phyloP scores from a whole-genome alignment of 2,888 invertebrate species.

The Plusia festucae region DNA sequence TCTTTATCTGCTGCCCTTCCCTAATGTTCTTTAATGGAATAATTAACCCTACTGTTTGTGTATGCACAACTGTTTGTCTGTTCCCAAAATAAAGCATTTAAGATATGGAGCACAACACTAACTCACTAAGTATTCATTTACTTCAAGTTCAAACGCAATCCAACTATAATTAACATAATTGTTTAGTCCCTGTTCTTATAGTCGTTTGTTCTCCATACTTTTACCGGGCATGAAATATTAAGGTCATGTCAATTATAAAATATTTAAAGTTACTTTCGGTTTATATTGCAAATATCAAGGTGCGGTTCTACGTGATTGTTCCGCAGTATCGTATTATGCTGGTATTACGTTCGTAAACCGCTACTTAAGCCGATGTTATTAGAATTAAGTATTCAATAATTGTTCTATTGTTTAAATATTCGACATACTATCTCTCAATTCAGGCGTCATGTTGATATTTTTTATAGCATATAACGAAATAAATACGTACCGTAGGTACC shows the following conservation, averaged over 20 bases:
- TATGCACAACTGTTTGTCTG: slow-evolving; percentile 13
- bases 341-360: slow-evolving; percentile 18
- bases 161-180: slow-evolving; percentile 50
- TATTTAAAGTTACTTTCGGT: slow-evolving; percentile 47
- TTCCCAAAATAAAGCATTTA: slow-evolving; percentile 53
- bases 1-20: slow-evolving; percentile 25
- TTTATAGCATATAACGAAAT: too few relatives aligned
- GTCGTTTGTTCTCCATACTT: slow-evolving; percentile 49
- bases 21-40: slow-evolving; percentile 34
- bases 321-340: slow-evolving; percentile 27
- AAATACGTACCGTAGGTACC: too few relatives aligned
- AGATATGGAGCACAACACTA: slow-evolving; percentile 17
- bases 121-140: slow-evolving; percentile 26
- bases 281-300: slow-evolving; percentile 58
- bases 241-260: slow-evolving; percentile 61
- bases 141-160: slow-evolving; percentile 38
- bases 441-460: not conserved
- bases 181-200: slow-evolving; percentile 37
- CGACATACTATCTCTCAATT: slow-evolving; percentile 6
- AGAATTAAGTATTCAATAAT: slow-evolving; percentile 7
- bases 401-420: slow-evolving; percentile 6
- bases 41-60: slow-evolving; percentile 23
- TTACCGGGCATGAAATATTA: slow-evolving; percentile 61
- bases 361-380: slow-evolving; percentile 7
- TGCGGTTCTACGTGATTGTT: slow-evolving; percentile 37